Percentiles rank a stretch among this genome's conserved stretches.
phyloP scores from a whole-genome alignment of 2,113 vertebrate species.

The Thermophis baileyi region DNA sequence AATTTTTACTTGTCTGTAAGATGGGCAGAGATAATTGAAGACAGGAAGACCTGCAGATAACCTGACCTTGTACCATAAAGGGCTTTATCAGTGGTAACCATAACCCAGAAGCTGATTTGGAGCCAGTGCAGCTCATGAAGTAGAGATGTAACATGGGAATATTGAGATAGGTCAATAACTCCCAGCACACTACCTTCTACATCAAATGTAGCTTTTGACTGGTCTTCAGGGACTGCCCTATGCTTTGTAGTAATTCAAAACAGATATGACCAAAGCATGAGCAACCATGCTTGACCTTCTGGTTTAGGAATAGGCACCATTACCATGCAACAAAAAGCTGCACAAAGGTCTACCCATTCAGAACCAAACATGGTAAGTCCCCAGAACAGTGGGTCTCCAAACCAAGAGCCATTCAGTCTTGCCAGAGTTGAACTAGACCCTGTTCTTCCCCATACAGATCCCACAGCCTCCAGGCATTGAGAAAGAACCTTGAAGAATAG shows the following conservation, averaged over 20 bases:
- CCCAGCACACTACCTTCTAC: not conserved
- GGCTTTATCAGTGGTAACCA: too few species aligned
- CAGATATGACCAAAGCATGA: not conserved
- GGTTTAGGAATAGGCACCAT: too few species aligned
- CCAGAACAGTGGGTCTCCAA: not conserved
- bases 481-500: not conserved
- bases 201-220: not conserved
- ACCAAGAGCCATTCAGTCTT: not conserved
- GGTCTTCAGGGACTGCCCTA: not conserved
- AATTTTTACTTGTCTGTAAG: not conserved
- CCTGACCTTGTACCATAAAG: not conserved
- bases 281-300: too few species aligned
- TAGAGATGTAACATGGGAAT: not conserved
- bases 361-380: not conserved
- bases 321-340: not conserved
- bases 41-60: not conserved
- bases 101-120: too few species aligned
- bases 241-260: not conserved
- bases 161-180: not conserved
- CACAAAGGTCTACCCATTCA: not conserved
- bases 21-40: not conserved
- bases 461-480: not conserved
- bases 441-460: not conserved
- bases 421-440: not conserved
- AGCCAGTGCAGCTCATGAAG: not conserved